Evolutionary conservation across 2,797 vertebrate genomes (phyloP).

Genomic region (Moxostoma hubbsi): DNA sequence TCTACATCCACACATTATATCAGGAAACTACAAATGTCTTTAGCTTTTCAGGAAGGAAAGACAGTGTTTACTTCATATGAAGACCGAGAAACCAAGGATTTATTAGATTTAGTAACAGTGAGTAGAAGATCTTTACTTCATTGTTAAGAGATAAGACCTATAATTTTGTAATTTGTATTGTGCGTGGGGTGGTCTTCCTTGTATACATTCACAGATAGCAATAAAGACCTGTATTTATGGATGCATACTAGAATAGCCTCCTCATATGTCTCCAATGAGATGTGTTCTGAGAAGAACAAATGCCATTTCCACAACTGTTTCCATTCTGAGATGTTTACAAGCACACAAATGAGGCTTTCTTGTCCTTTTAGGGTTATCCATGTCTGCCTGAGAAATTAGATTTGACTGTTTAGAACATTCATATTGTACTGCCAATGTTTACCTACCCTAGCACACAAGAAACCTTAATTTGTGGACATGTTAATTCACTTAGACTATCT

Average conservation of each 20-base stretch:
- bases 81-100: conserved; percentile 3
- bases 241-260: conserved; percentile 21
- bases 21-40: conserved; percentile 30
- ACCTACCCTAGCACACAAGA: background rate
- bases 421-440: background rate
- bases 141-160: conserved; percentile 28
- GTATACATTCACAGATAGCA: background rate
- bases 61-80: conserved; percentile 8
- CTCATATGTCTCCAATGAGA: conserved; percentile 2
- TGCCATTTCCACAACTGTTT: conserved; percentile 27
- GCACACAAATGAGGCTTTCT: background rate
- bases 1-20: conserved; percentile 1
- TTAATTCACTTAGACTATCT: background rate
- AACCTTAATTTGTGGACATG: background rate
- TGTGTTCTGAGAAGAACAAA: conserved; percentile 24
- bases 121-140: conserved; percentile 3
- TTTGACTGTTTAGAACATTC: conserved; percentile 4
- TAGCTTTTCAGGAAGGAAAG: background rate
- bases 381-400: background rate
- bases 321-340: conserved; percentile 19
- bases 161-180: background rate
- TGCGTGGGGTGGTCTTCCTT: background rate
- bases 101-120: conserved; percentile 11
- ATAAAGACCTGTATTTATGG: conserved; percentile 1
- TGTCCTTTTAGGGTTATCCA: conserved; percentile 27